Evolutionary conservation across 2,888 invertebrate genomes (phyloP), one percentile per base, ranked within the genome.

Genomic region (Helleia helle): DNA sequence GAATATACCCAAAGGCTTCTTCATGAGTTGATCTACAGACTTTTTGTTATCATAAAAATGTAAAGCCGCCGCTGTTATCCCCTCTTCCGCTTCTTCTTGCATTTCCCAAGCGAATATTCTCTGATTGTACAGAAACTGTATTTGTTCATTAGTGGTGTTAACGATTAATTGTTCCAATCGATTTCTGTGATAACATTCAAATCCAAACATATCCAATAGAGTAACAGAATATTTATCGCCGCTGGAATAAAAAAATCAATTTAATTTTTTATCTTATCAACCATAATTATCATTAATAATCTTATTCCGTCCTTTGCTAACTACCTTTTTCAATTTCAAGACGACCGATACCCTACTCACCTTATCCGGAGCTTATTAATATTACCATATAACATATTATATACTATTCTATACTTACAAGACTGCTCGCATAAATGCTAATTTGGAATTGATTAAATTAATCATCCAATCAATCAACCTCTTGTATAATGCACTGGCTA

Each of bases 71-170:
- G 87, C 83, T 4, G 91, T 88, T 31, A 95, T 86, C 13, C 91
- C 92, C 65, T 97, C 96, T 47, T 93, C 93, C 46, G 91, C 89
- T 87, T 90, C 90, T 60, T 86, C 86, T 52, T 89, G 90, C 91
- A 94, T 91, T 87, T 97, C 97, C 92, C 94, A 96, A 4, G 91
- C 91, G 71, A 97, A 97, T 47, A 95, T 88, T 61, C 93, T 89
- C 71, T 97, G 97, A 59, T 96, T 93, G 70, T 95, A 97, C 55
- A 95, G 91, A 65, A 95, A 97, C 64, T 97, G 96, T 65, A 97
- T 88, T 72, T 97, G 96, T 66, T 97, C 97, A 64, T 97, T 97
- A 43, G 94, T 87, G 1, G 93, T 91, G 64, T 97, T 97, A 2
- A 96, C 91, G 52, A 95, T 90, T 5, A 97, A 83, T 66, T 97